Evolutionary conservation across 2,113 vertebrate genomes (phyloP).

Genomic region (Toxotes chatareus): DNA sequence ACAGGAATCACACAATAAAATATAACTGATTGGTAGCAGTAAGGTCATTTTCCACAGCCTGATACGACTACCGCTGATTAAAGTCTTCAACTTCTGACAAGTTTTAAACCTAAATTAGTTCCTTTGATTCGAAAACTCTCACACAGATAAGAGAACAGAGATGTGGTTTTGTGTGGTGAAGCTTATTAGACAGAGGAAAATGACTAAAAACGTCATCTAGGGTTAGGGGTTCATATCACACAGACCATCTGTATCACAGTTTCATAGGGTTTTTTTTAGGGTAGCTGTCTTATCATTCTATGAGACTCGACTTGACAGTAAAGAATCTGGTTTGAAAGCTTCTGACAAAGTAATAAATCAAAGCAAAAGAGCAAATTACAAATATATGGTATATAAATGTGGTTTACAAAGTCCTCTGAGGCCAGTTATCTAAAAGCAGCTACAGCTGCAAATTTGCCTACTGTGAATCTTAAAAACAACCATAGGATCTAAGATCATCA

Average conservation of each 20-base stretch:
- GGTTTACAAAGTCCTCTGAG: neutral
- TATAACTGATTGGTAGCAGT: no score
- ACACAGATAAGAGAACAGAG: neutral
- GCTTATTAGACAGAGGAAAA: neutral
- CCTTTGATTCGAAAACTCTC: neutral
- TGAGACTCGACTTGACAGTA: neutral
- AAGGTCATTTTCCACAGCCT: no score
- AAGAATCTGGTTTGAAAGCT: neutral
- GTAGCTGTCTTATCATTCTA: neutral
- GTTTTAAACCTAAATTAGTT: neutral
- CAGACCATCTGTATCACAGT: neutral
- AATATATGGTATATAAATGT: neutral
- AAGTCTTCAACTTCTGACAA: neutral
- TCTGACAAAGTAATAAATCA: conserved; percentile 11
- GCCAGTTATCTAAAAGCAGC: neutral
- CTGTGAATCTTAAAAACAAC: neutral
- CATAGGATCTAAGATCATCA: neutral
- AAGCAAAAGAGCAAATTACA: conserved; percentile 1
- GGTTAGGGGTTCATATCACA: neutral
- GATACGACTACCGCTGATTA: neutral
- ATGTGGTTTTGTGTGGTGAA: neutral
- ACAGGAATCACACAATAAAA: no score
- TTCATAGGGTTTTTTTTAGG: neutral
- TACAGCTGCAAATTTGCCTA: neutral
- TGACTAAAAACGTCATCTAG: conserved; percentile 1